phyloP scores from a whole-genome alignment of 2,113 vertebrate species.

The Eulacestoma nigropectus region DNA sequence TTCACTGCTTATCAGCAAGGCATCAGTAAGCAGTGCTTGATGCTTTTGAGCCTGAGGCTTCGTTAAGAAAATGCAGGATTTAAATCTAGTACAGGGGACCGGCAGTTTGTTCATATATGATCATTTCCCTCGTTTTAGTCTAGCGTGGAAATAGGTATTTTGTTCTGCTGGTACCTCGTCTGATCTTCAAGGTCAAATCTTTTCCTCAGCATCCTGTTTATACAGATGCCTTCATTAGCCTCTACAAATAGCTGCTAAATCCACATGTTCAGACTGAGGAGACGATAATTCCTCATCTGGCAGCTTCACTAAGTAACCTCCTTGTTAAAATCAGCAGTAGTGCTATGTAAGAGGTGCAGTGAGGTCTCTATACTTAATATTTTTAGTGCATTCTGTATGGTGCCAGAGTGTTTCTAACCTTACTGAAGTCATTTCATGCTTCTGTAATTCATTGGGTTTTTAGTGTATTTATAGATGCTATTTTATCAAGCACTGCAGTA shows the following conservation, averaged over 20 bases:
- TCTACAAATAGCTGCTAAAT: background rate
- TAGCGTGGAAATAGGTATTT: background rate
- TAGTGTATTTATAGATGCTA: slow-evolving; percentile 52
- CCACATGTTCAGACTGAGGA: background rate
- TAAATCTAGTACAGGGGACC: background rate
- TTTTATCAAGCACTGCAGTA: slow-evolving; percentile 50
- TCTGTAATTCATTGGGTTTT: slow-evolving; percentile 53
- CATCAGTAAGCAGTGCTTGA: background rate
- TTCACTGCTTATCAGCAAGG: background rate
- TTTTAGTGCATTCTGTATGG: slow-evolving; percentile 6
- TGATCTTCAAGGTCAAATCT: background rate
- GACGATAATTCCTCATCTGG: background rate
- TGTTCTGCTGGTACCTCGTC: background rate
- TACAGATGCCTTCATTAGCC: background rate
- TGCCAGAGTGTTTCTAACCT: slow-evolving; percentile 52
- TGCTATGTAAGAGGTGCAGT: background rate
- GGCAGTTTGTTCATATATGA: background rate
- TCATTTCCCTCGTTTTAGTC: background rate
- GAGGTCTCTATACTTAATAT: background rate
- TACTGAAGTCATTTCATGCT: slow-evolving; percentile 52
- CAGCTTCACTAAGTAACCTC: background rate
- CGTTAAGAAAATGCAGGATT: background rate
- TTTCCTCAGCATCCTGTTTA: background rate
- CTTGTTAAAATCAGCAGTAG: background rate
- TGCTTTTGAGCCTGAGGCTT: background rate